A percentile compares a stretch with the other conserved stretches of the same genome.
phyloP scores from a whole-genome alignment of 2,113 vertebrate species.

The Lophius piscatorius region DNA sequence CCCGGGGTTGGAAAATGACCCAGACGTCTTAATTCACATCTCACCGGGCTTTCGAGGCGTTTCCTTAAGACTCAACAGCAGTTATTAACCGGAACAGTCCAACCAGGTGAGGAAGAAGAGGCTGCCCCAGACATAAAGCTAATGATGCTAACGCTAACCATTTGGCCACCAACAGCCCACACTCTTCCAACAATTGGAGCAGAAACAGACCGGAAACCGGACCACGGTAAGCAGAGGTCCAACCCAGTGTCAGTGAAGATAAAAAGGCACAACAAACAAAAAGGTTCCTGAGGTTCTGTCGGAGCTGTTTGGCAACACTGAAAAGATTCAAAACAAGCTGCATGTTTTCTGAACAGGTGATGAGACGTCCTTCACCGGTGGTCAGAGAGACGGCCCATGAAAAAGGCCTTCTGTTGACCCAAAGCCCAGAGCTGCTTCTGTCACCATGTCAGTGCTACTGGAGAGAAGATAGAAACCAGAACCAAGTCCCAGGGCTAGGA shows the following conservation, averaged over 20 bases:
- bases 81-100: background rate
- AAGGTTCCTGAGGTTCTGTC: slow-evolving; percentile 71
- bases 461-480: background rate
- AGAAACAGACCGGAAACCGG: slow-evolving; percentile 24
- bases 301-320: slow-evolving; percentile 57
- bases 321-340: slow-evolving; percentile 17
- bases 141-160: slow-evolving; percentile 10
- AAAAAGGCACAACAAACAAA: slow-evolving; percentile 71
- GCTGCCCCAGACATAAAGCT: slow-evolving; percentile 5
- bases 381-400: too few species aligned
- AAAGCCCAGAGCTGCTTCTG: slow-evolving; percentile 21
- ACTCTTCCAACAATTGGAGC: slow-evolving; percentile 21
- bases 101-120: background rate
- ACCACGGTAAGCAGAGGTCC: slow-evolving; percentile 3
- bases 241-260: slow-evolving; percentile 22
- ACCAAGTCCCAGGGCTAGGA: too few species aligned
- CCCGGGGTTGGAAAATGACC: too few species aligned
- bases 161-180: slow-evolving; percentile 5
- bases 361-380: too few species aligned
- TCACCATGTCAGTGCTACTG: slow-evolving; percentile 34
- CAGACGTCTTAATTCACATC: too few species aligned
- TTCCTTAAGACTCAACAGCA: slow-evolving; percentile 20
- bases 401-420: slow-evolving; percentile 21
- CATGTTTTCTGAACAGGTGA: too few species aligned
- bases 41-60: background rate